Evolutionary conservation across 1,140 invertebrate species (phyloP).

Genomic region (Ridgeia piscesae): DNA sequence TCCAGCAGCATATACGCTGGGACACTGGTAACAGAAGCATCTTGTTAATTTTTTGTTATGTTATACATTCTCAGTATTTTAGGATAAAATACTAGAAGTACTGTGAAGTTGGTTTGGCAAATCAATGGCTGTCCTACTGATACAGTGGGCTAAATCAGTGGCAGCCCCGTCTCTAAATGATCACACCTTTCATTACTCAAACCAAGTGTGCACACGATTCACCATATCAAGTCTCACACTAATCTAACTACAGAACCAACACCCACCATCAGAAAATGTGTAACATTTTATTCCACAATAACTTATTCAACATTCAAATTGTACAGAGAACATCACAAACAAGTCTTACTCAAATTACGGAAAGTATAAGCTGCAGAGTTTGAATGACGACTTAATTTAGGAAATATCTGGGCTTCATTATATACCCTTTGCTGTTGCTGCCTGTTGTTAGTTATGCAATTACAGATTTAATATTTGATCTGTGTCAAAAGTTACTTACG

Average conservation of each 20-base stretch:
- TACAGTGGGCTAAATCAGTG: background rate
- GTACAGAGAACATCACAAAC: background rate
- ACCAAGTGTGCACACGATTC: background rate
- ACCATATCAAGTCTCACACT: background rate
- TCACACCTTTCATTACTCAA: background rate
- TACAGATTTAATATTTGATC: background rate
- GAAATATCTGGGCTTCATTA: background rate
- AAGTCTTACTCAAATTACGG: background rate
- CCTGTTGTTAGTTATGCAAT: background rate
- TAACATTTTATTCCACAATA: conserved; percentile 5
- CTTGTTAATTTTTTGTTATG: too few relatives aligned
- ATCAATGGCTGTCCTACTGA: background rate
- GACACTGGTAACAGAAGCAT: too few relatives aligned
- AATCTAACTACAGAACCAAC: background rate
- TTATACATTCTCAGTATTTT: too few relatives aligned
- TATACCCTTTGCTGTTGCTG: background rate
- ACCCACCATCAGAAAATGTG: background rate
- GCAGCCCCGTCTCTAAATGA: background rate
- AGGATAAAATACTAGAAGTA: too few relatives aligned
- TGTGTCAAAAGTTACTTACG: too few relatives aligned
- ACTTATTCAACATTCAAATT: background rate
- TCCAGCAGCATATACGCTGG: too few relatives aligned
- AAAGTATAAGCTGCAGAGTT: background rate
- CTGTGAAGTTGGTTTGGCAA: background rate
- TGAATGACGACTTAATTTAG: background rate